Percentiles rank a stretch among this genome's conserved stretches.
phyloP scores from a whole-genome alignment of 2,888 invertebrate genomes.

The Eupelmus urozonus region DNA sequence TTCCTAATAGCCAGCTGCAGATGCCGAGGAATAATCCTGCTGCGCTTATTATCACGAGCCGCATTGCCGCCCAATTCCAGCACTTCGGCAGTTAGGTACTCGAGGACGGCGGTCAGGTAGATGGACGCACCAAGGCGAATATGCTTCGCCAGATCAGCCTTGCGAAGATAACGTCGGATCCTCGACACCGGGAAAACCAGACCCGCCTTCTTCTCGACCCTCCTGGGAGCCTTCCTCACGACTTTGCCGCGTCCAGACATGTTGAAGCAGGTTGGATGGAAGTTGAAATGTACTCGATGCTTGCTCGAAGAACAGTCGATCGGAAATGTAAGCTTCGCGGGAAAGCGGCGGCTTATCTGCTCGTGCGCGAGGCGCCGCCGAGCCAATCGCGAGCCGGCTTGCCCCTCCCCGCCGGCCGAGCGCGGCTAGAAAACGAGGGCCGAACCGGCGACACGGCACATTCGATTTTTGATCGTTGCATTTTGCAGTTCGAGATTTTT shows the following conservation, averaged over 20 bases:
- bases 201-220: neutral
- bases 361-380: no score
- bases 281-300: no score
- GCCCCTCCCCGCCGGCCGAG: no score
- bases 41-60: conserved; percentile 11
- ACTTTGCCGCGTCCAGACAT: conserved; percentile 14
- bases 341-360: no score
- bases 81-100: conserved; percentile 28
- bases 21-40: conserved; percentile 1
- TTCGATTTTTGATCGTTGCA: no score
- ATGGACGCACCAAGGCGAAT: conserved; percentile 30
- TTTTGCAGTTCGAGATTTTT: no score
- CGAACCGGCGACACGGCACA: no score
- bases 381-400: no score
- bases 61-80: conserved; percentile 27
- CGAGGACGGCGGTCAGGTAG: conserved; percentile 23
- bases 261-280: neutral
- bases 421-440: no score
- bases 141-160: conserved; percentile 12
- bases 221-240: neutral
- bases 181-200: conserved; percentile 1
- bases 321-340: no score
- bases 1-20: conserved; percentile 7
- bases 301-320: no score
- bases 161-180: neutral